A percentile compares a stretch with the other conserved stretches of the same genome.
These are phyloP conservation scores for Cancer borealis DNA, from an alignment of 2,888 invertebrate genomes.

Conservation along the genomic window DNA sequence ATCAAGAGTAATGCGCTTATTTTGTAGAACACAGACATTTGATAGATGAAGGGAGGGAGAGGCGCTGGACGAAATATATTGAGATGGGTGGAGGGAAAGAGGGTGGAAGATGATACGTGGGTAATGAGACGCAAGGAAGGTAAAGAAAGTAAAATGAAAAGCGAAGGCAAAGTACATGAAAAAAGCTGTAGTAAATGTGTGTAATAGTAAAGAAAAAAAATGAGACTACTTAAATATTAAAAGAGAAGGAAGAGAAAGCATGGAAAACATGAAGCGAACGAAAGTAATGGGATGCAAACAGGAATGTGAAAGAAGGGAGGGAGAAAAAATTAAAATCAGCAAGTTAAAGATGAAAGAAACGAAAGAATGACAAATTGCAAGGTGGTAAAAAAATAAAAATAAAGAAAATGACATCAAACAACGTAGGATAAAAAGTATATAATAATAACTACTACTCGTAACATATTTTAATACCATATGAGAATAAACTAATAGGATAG, in stretches of 20 bases:
- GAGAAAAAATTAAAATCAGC: not conserved
- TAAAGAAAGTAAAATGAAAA: not conserved
- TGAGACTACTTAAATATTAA: not conserved
- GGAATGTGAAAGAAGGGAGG: not conserved
- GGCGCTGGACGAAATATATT: not conserved
- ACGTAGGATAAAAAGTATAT: not conserved
- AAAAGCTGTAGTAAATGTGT: not conserved
- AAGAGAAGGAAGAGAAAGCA: not conserved
- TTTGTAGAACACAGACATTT: not conserved
- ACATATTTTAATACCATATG: not conserved
- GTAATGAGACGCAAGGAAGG: constrained; percentile 1
- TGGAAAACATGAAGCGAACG: not conserved
- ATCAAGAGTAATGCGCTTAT: constrained; percentile 1
- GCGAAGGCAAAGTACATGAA: not conserved
- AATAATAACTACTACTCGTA: too few relatives aligned
- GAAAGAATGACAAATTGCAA: not conserved
- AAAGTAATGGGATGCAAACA: not conserved
- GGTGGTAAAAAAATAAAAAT: not conserved
- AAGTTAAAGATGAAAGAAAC: not conserved
- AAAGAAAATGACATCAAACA: not conserved
- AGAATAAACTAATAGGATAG: not conserved
- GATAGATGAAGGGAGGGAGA: not conserved
- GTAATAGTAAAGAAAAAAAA: not conserved
- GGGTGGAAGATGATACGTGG: not conserved
- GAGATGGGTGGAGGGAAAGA: not conserved